Evolutionary conservation across 2,888 invertebrate species (phyloP).

Genomic region (Euphydryas editha): DNA sequence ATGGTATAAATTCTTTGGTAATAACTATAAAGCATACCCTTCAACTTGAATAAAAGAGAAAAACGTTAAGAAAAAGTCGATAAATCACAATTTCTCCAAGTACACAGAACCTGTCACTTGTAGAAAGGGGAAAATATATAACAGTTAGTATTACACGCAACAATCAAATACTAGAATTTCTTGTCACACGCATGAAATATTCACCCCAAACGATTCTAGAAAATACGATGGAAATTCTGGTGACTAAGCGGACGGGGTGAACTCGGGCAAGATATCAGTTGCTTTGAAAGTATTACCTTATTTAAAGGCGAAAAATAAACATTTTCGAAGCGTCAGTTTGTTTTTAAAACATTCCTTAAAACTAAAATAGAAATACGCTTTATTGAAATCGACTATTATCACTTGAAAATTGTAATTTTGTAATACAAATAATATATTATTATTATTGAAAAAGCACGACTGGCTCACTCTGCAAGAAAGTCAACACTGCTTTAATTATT

Average conservation of each 20-base stretch:
- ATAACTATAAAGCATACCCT: no score
- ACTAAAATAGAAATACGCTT: no score
- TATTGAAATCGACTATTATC: no score
- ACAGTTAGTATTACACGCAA: slow-evolving; percentile 27
- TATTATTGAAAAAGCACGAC: no score
- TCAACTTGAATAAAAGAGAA: no score
- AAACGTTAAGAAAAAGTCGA: background rate
- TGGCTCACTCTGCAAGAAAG: no score
- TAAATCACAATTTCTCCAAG: background rate
- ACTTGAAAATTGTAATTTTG: no score
- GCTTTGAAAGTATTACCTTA: background rate
- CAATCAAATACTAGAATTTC: slow-evolving; percentile 18
- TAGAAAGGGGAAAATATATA: background rate
- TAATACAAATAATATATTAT: no score
- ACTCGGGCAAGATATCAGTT: slow-evolving; percentile 1
- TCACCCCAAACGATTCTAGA: slow-evolving; percentile 26
- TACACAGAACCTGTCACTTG: background rate
- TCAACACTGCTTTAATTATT: no score
- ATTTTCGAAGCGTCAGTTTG: background rate
- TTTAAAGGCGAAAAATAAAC: background rate
- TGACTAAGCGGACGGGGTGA: slow-evolving; percentile 32
- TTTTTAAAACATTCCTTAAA: no score
- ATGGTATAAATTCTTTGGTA: no score
- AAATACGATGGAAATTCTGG: slow-evolving; percentile 31
- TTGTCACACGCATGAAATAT: slow-evolving; percentile 35